A percentile compares a stretch with the other conserved stretches of the same genome.
Conservation (phyloP, 2,888 invertebrate genomes). For the Mesopsocus fuscifrons region DNA sequence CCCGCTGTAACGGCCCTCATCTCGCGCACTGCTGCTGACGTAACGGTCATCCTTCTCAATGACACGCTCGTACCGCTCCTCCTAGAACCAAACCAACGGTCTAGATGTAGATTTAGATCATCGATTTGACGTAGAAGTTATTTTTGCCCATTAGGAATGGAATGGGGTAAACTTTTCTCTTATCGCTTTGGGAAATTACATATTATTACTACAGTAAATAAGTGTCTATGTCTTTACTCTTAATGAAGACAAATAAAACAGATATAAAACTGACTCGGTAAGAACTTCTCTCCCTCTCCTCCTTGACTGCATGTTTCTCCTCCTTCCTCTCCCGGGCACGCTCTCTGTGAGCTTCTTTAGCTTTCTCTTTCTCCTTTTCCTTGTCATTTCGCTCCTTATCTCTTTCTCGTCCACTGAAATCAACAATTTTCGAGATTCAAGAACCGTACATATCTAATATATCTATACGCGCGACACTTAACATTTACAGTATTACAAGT, state of each 20-base stretch:
- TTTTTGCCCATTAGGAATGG: constrained; percentile 27
- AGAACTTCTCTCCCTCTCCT: constrained; percentile 24
- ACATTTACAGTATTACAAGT: no score
- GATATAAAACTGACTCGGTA: constrained; percentile 22
- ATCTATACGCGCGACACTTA: no score
- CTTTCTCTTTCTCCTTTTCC: constrained; percentile 20
- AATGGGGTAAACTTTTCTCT: no score
- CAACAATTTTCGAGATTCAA: no score
- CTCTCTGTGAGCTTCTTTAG: constrained; percentile 20
- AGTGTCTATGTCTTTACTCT: constrained; percentile 23
- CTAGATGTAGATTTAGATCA: no score
- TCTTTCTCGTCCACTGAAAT: no score
- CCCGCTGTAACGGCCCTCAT: constrained; percentile 22
- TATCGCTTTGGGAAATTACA: no score
- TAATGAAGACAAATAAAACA: constrained; percentile 14
- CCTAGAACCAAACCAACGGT: neutral
- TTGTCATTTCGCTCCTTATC: neutral
- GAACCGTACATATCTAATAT: no score
- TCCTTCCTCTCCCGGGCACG: constrained; percentile 28
- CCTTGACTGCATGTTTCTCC: constrained; percentile 23
- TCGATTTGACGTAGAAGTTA: no score
- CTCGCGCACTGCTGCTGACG: constrained; percentile 23
- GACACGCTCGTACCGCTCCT: constrained; percentile 23
- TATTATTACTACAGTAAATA: no score
- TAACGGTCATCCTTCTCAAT: neutral